Conservation (phyloP, 2,888 invertebrate species). For the Allophyes oxyacanthae region DNA sequence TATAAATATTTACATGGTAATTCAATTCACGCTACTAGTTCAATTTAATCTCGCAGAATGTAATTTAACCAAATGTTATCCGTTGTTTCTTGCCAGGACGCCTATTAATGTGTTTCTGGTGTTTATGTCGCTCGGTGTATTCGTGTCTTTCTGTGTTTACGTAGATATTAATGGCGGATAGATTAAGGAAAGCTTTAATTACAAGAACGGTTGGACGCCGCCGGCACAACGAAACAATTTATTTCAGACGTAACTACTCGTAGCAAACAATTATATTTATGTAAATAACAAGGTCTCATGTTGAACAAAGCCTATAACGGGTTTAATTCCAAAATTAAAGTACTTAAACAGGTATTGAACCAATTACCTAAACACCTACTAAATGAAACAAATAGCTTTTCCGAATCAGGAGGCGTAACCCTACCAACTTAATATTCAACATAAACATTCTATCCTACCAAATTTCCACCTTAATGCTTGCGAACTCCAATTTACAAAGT, state of each 20-base stretch:
- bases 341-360: neutral
- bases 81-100: conserved; percentile 34
- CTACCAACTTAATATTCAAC: conserved; percentile 36
- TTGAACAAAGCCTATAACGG: too few species aligned
- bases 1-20: conserved; percentile 53
- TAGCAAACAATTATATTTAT: neutral
- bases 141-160: neutral
- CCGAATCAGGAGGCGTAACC: conserved; percentile 35
- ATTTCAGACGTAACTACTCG: neutral
- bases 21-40: conserved; percentile 43
- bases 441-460: conserved; percentile 43
- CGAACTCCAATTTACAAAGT: conserved; percentile 56
- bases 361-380: conserved; percentile 6
- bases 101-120: conserved; percentile 20
- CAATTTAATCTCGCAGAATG: conserved; percentile 32
- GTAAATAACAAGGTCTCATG: neutral
- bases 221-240: neutral
- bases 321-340: conserved; percentile 13
- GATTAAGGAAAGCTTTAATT: neutral
- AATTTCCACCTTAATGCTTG: conserved; percentile 50
- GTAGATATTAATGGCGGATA: too few species aligned
- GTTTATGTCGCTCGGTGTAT: conserved; percentile 1
- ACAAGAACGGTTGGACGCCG: neutral
- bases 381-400: conserved; percentile 38
- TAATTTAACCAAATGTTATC: conserved; percentile 41